A percentile compares a stretch with the other conserved stretches of the same genome.
Conservation (phyloP, 2,113 vertebrate genomes). For the Mirza zaza region DNA sequence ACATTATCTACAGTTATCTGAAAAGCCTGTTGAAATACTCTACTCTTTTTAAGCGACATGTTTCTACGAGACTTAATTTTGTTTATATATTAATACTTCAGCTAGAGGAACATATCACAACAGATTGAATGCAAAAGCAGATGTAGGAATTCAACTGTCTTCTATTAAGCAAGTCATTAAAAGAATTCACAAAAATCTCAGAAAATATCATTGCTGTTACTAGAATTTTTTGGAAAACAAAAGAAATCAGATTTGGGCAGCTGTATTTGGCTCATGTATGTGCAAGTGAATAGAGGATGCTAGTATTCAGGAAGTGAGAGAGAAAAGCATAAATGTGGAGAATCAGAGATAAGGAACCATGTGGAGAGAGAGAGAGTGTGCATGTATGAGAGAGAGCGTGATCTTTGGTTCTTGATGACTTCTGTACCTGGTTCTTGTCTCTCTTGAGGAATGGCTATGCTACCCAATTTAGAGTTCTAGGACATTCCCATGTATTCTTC, state of each 20-base stretch:
- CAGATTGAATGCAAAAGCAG: not conserved
- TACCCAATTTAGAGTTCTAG: not conserved
- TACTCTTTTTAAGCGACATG: not conserved
- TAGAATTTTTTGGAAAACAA: not conserved
- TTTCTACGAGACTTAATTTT: not conserved
- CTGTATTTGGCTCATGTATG: not conserved
- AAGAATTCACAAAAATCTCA: not conserved
- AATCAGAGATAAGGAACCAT: not conserved
- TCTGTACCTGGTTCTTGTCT: not conserved
- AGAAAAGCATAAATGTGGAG: not conserved
- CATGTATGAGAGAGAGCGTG: not conserved
- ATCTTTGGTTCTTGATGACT: not conserved
- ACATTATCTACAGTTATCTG: not conserved
- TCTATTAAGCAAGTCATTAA: constrained; percentile 6
- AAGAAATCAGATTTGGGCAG: not conserved
- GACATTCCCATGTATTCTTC: not conserved
- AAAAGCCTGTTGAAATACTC: not conserved
- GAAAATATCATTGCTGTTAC: not conserved
- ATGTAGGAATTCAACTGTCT: not conserved
- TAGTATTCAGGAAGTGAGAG: not conserved
- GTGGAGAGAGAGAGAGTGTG: not conserved
- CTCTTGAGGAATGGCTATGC: not conserved
- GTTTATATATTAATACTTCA: not conserved
- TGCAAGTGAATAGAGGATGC: not conserved
- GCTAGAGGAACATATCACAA: not conserved